Evolutionary conservation across 1,140 invertebrate species (phyloP).

Genomic region (Nebria ingens): DNA sequence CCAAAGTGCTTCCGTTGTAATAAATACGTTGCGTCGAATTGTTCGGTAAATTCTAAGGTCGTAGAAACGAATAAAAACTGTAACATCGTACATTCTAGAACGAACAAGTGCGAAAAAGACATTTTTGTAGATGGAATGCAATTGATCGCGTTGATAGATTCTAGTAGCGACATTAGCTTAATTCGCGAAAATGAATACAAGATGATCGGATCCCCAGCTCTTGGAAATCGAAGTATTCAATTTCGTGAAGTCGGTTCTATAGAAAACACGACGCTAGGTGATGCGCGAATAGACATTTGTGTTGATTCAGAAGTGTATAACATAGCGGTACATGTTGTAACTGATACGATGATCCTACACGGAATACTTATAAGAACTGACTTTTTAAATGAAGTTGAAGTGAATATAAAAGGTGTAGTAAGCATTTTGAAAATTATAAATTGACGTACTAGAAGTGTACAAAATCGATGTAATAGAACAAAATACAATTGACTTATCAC

Average conservation of each 20-base stretch:
- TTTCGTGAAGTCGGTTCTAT: neutral
- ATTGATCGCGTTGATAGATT: neutral
- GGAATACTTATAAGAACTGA: neutral
- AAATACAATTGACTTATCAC: neutral
- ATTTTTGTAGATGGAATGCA: neutral
- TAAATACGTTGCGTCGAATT: no score
- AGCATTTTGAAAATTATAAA: no score
- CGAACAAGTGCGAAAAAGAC: neutral
- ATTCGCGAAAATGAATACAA: neutral
- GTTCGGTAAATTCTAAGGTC: no score
- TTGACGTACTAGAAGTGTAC: neutral
- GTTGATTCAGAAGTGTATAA: neutral
- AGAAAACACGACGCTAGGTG: neutral
- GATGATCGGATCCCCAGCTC: neutral
- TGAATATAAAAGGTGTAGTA: neutral
- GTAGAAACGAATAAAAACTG: no score
- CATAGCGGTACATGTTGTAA: neutral
- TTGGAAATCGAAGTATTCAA: neutral
- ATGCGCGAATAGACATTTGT: neutral
- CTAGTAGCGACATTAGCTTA: neutral
- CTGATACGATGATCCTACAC: neutral
- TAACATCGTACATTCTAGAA: neutral
- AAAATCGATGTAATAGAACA: neutral
- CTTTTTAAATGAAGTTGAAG: neutral
- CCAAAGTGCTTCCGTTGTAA: no score